Percentiles rank a stretch among this genome's conserved stretches.
Evolutionary conservation across 2,888 invertebrate genomes (phyloP).

Genomic region (Amphipyra tragopoginis): DNA sequence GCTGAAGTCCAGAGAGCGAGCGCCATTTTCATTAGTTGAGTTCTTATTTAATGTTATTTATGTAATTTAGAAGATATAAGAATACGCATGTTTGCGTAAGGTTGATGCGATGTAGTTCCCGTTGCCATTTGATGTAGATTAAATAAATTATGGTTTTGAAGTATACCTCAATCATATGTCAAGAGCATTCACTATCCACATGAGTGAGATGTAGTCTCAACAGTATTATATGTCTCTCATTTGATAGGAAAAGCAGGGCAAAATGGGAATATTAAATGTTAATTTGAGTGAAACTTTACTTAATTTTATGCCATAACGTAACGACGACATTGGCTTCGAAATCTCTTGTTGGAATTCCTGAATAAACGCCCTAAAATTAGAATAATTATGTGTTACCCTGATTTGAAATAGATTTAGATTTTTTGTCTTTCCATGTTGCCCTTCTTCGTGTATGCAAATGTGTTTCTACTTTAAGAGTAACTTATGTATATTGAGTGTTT

Average conservation of each 20-base stretch:
- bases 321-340: background rate
- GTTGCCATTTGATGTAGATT: constrained; percentile 29
- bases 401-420: background rate
- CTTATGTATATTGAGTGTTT: constrained; percentile 46
- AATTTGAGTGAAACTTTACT: background rate
- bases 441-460: constrained; percentile 25
- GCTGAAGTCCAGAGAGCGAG: constrained; percentile 23
- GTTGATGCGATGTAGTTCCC: constrained; percentile 23
- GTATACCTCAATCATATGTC: constrained; percentile 23
- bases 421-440: constrained; percentile 14
- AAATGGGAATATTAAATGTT: constrained; percentile 4
- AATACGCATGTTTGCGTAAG: constrained; percentile 30
- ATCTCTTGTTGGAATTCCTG: background rate
- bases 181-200: constrained; percentile 33
- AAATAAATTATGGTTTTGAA: constrained; percentile 34
- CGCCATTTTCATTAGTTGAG: constrained; percentile 35
- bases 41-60: constrained; percentile 47
- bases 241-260: constrained; percentile 28
- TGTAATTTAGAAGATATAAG: constrained; percentile 35
- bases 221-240: constrained; percentile 31
- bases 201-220: constrained; percentile 20
- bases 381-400: background rate
- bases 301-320: background rate
- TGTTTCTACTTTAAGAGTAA: constrained; percentile 27
- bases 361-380: background rate